Base-by-base conservation (phyloP, 1,140 invertebrate genomes). In the Hylaeus volcanicus region DNA sequence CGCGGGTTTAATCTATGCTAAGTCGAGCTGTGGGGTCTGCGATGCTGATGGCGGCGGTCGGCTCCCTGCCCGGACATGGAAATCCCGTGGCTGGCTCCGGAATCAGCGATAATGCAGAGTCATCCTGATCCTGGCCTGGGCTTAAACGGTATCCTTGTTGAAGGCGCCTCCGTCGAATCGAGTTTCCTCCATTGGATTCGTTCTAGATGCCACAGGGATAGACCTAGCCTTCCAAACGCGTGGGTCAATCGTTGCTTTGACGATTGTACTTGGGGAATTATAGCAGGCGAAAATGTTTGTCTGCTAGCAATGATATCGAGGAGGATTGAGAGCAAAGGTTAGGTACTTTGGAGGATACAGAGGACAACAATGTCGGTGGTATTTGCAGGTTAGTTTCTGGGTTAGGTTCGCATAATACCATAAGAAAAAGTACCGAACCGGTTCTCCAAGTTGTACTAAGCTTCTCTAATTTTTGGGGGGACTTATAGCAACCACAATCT, bases 51-150 rank as follows among this genome's bases (percentile, higher is more conserved):
- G 75, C 66, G 77, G 85, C 82, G 85, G 74, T 79, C 74, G 82
- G 77, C 88, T 83, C 80, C 85, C 79, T 85, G 75, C 74, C 79
- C 85, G 88, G 89, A 92, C 91, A 92, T 91, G 91, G 89, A 92
- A 92, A 92, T 92, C 88, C 91, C 91, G 91, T 92, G 91, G 91
- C 90, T 91, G 86, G 83, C 70, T 87, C 85, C 75, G 85, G 79
- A 90, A 90, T 88, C 84, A 87, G 84, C 90, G 91, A 90, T 91
- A 91, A 89, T 86, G 91, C 90, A 89, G 79, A 89, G 90, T 92
- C 91, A 92, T 90, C 87, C 82, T 65, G 78, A 88, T 86, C 63
- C 74, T 56, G 85, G 75, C 82, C 81, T 48, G 74, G 86, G 86
- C 83, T 87, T 86, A 88, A 89, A 84, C 86, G 84, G 65, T 88